These are phyloP conservation scores for Drosophila parthenogenetica DNA, from an alignment of 2,888 invertebrate species.

Conservation along the genomic window DNA sequence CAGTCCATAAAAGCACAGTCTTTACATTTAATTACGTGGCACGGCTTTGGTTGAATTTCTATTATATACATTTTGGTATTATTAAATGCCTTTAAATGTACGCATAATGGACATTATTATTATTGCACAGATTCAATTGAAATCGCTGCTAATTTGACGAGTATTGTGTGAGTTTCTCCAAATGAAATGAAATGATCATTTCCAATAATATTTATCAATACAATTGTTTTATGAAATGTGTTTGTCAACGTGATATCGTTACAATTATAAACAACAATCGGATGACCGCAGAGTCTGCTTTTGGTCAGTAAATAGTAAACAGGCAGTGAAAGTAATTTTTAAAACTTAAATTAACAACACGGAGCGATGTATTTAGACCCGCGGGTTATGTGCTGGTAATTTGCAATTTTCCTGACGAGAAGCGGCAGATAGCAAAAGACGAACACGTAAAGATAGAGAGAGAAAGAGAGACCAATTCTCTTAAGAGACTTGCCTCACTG, in stretches of 20 bases:
- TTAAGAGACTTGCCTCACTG: constrained; percentile 56
- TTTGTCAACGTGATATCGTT: constrained; percentile 22
- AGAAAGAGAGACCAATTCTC: not conserved
- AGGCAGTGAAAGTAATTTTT: constrained; percentile 73
- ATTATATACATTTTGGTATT: constrained; percentile 14
- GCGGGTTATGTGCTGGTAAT: constrained; percentile 72
- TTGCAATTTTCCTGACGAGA: constrained; percentile 70
- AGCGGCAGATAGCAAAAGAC: not conserved
- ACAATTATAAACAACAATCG: constrained; percentile 61
- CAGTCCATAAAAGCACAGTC: constrained; percentile 65
- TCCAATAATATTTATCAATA: constrained; percentile 6
- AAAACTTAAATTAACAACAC: constrained; percentile 59
- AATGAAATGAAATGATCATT: constrained; percentile 2
- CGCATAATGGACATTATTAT: constrained; percentile 45
- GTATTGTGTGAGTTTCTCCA: constrained; percentile 23
- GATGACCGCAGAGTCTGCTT: constrained; percentile 27
- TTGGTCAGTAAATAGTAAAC: constrained; percentile 40
- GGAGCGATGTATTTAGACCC: constrained; percentile 44
- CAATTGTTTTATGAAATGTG: constrained; percentile 34
- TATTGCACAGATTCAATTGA: constrained; percentile 48
- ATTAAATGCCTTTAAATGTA: constrained; percentile 24
- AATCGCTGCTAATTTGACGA: constrained; percentile 54
- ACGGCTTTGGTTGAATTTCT: constrained; percentile 29
- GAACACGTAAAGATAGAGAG: constrained; percentile 3
- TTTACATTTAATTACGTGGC: constrained; percentile 76